A percentile compares a stretch with the other conserved stretches of the same genome.
These are phyloP conservation scores for Acrobasis consociella DNA, from an alignment of 2,888 invertebrate species.

Conservation along the genomic window DNA sequence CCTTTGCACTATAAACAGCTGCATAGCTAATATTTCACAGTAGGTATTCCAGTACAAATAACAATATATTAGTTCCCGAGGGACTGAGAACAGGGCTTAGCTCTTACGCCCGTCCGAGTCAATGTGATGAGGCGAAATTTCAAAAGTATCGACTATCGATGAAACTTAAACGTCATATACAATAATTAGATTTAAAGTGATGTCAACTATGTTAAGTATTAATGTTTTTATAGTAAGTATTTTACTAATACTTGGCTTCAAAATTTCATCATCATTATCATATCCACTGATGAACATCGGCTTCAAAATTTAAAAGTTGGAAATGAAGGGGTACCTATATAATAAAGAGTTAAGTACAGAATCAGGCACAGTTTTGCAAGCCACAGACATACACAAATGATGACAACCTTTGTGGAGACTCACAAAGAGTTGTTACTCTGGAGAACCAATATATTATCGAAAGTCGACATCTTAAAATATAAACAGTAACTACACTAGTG, in stretches of 20 bases:
- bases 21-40: constrained; percentile 37
- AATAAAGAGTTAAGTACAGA: too few relatives aligned
- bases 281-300: too few relatives aligned
- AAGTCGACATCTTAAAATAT: background rate
- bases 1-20: constrained; percentile 1
- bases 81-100: constrained; percentile 70
- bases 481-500: background rate
- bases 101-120: constrained; percentile 55
- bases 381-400: too few relatives aligned
- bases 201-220: too few relatives aligned
- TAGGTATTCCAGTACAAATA: constrained; percentile 60
- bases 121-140: constrained; percentile 39
- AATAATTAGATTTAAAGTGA: background rate
- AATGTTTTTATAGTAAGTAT: too few relatives aligned
- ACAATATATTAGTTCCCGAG: constrained; percentile 72
- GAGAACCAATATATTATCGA: background rate
- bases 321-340: too few relatives aligned
- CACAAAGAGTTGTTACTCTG: too few relatives aligned
- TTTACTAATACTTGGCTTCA: too few relatives aligned
- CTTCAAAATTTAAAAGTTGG: too few relatives aligned
- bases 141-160: constrained; percentile 31
- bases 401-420: too few relatives aligned
- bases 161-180: background rate
- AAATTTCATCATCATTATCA: too few relatives aligned
- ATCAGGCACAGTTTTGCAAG: too few relatives aligned